These are phyloP conservation scores for Silurus aristotelis DNA, from an alignment of 2,797 vertebrate species.

Conservation along the genomic window DNA sequence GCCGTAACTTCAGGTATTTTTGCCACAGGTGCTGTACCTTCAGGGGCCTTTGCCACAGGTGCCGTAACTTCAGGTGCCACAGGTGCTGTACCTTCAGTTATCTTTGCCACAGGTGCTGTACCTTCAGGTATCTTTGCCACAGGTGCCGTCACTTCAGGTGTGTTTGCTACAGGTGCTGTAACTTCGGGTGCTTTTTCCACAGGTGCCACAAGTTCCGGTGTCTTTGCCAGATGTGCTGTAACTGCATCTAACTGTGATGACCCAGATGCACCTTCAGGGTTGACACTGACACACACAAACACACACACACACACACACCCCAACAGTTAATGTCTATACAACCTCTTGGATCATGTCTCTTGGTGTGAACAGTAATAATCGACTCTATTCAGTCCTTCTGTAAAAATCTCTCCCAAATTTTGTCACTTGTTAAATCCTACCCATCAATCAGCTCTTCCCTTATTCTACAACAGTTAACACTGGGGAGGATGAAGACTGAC, in stretches of 20 bases:
- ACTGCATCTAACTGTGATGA: not conserved
- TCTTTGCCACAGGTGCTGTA: not conserved
- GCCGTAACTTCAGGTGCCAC: not conserved
- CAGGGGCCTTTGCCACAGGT: not conserved
- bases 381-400: not conserved
- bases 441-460: not conserved
- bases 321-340: too few relatives aligned
- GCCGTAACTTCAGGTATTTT: not conserved
- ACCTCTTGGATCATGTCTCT: too few relatives aligned
- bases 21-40: not conserved
- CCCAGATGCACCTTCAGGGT: not conserved
- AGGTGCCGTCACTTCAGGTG: slow-evolving; percentile 5
- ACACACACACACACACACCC: not conserved
- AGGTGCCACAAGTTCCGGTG: not conserved
- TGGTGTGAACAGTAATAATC: not conserved
- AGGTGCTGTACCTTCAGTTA: not conserved
- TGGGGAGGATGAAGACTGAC: too few relatives aligned
- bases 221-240: not conserved
- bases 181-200: not conserved
- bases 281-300: slow-evolving; percentile 10
- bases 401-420: not conserved
- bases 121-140: not conserved
- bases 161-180: not conserved
- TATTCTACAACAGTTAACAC: not conserved
- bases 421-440: not conserved